Evolutionary conservation across 2,888 invertebrate species (phyloP).

Genomic region (Drosophila helvetica): DNA sequence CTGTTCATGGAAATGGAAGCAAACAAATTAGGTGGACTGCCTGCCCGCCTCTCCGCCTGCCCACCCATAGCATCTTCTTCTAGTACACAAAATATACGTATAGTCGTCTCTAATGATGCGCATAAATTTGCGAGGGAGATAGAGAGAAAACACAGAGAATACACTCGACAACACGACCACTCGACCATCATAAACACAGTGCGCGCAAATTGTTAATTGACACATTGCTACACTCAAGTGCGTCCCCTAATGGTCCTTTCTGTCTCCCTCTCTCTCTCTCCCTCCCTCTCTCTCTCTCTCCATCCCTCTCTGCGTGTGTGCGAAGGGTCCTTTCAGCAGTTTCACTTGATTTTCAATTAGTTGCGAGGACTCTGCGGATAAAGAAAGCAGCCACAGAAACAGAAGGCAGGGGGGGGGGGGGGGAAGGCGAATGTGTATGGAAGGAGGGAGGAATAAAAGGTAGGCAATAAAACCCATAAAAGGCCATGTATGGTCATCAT

Average conservation of each 20-base stretch:
- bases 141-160: slow-evolving; percentile 9
- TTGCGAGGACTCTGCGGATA: background rate
- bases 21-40: slow-evolving; percentile 49
- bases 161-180: slow-evolving; percentile 34
- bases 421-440: background rate
- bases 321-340: slow-evolving; percentile 12
- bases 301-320: slow-evolving; percentile 1
- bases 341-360: slow-evolving; percentile 30
- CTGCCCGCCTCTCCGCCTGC: slow-evolving; percentile 5
- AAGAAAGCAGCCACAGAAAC: slow-evolving; percentile 4
- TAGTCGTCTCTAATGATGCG: slow-evolving; percentile 38
- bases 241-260: slow-evolving; percentile 41
- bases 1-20: slow-evolving; percentile 53
- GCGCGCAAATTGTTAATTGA: slow-evolving; percentile 72
- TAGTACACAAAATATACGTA: slow-evolving; percentile 8
- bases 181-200: slow-evolving; percentile 59
- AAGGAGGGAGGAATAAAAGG: background rate
- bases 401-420: background rate
- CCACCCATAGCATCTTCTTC: slow-evolving; percentile 16
- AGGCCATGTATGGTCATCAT: background rate
- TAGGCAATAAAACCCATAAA: background rate
- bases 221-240: slow-evolving; percentile 62
- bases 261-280: background rate
- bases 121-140: slow-evolving; percentile 35
- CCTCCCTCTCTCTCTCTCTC: background rate